Base-by-base conservation (phyloP, 1,140 invertebrate genomes). In the Psix sp. region DNA sequence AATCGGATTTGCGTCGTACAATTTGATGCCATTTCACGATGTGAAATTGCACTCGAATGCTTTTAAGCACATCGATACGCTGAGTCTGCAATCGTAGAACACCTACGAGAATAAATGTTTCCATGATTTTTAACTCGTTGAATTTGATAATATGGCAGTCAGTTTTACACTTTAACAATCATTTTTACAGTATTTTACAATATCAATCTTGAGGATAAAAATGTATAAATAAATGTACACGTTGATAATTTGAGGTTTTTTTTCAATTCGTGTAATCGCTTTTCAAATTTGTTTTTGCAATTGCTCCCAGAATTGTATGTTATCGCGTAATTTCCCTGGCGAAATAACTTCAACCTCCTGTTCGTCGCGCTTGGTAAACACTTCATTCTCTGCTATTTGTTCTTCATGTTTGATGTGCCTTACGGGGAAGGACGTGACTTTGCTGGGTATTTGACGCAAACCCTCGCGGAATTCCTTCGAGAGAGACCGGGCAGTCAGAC, bases 401-500 rank as follows among this genome's bases (percentile, higher is more conserved):
- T 82, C 74, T 16, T 74, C 60, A 5, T 70, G 16, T 14, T 68
- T 76, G n/a, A 49, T 48, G 5, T 77, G 75, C 13, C 73, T 74
- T 15, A 66, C 75, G 3, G 79, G 74, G 0, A 62, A 68, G 2
- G 73, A 75, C n/a, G 54, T 43, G 1, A 76, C 45, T 72, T 84
- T 86, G 13, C 56, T 78, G 2, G 84, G 78, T 16, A 84, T 82
- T 71, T 84, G 80, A 20, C 80, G 78, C 3, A 94, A 84, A 45
- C 91, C 91, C 70, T 94, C 92, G 18, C 93, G 88, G 76, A 94
- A 93, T 84, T 94, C 90, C 75, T 89, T 91, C 0, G 93, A 92
- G 21, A 95, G 88, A 67, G 92, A 94, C 73, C 94, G 88, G n/a
- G 93, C 94, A 17, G 94, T 95, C 70, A 95, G 83, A 85, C 93